These are phyloP conservation scores for Charadrius vociferus DNA, from an alignment of 2,113 vertebrate genomes.

Conservation along the genomic window DNA sequence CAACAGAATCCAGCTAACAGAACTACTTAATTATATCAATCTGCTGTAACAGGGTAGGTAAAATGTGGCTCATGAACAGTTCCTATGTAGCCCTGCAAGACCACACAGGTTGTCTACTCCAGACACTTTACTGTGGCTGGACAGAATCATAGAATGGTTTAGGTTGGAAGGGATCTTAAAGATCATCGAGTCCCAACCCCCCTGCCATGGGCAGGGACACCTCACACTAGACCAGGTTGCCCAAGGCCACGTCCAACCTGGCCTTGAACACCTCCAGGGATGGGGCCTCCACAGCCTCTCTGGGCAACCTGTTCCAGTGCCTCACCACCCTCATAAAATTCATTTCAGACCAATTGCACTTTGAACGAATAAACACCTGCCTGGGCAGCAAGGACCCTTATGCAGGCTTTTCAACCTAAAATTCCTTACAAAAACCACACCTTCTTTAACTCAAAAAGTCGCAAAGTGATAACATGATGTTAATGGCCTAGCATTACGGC, in stretches of 20 bases:
- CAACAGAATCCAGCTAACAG: not conserved
- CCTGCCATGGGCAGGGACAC: not conserved
- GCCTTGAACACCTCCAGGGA: not conserved
- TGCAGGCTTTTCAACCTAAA: not conserved
- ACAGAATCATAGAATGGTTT: not conserved
- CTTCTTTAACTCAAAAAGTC: not conserved
- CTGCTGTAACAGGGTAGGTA: rapidly evolving
- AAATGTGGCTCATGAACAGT: not conserved
- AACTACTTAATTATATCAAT: not conserved
- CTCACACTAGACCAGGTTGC: not conserved
- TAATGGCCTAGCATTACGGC: rapidly evolving
- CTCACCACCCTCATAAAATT: not conserved
- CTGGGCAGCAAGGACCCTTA: not conserved
- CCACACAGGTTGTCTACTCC: rapidly evolving
- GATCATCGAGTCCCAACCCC: not conserved
- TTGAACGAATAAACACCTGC: rapidly evolving
- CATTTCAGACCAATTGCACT: not conserved
- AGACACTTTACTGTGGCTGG: not conserved
- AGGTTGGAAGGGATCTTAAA: not conserved
- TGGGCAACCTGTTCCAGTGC: not conserved
- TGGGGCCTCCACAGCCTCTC: not conserved
- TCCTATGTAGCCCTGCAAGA: not conserved
- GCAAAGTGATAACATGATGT: rapidly evolving
- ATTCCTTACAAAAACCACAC: not conserved
- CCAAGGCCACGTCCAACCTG: not conserved